Conservation (phyloP, 1,140 invertebrate genomes). For the Lepidurus couesii region DNA sequence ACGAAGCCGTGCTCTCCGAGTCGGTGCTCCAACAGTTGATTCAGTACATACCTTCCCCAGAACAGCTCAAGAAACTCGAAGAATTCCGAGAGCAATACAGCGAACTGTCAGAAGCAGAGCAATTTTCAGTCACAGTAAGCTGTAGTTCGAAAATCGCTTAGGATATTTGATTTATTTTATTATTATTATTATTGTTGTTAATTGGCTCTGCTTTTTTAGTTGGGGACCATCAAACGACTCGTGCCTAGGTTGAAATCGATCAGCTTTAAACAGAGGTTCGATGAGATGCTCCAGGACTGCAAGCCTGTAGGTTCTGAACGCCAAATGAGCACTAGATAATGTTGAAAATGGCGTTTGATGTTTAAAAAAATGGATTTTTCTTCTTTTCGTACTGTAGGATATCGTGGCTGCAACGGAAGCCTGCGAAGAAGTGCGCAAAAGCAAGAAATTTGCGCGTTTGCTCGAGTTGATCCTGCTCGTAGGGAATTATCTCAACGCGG, state of each 20-base stretch:
- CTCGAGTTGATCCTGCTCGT: constrained; percentile 82
- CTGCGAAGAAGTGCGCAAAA: constrained; percentile 87
- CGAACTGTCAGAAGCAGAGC: constrained; percentile 85
- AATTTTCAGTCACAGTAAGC: constrained; percentile 86
- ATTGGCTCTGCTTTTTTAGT: constrained; percentile 45
- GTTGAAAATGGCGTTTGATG: neutral
- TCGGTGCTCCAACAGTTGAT: constrained; percentile 77
- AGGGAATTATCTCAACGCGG: constrained; percentile 93
- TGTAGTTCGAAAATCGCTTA: neutral
- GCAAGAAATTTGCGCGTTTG: constrained; percentile 82
- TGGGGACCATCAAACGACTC: constrained; percentile 77
- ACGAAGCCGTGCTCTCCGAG: constrained; percentile 72
- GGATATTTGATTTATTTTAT: neutral
- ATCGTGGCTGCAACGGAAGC: constrained; percentile 91
- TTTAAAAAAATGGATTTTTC: constrained; percentile 32
- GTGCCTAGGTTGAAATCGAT: constrained; percentile 80
- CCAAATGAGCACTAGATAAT: neutral
- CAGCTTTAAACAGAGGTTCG: constrained; percentile 79
- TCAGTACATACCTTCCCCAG: constrained; percentile 80
- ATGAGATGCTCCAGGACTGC: constrained; percentile 77
- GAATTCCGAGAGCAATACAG: constrained; percentile 69
- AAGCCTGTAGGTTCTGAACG: constrained; percentile 66
- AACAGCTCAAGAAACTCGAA: constrained; percentile 76
- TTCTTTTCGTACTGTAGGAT: constrained; percentile 52
- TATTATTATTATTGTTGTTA: neutral